Evolutionary conservation across 2,113 vertebrate genomes (phyloP).

Genomic region (Bos indicus): DNA sequence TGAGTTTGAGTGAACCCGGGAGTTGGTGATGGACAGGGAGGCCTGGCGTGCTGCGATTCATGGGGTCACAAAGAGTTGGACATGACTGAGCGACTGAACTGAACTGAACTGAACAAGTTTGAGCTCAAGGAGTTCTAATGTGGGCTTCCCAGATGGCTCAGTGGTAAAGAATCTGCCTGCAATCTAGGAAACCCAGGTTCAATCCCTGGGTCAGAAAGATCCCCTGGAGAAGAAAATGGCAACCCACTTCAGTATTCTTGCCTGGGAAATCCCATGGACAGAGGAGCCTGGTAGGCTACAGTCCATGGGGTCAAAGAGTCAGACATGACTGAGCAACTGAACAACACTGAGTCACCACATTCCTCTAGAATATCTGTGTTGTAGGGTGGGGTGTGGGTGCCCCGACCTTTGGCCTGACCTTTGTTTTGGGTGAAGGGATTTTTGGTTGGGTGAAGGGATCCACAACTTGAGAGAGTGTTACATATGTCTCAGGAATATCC

Average conservation of each 20-base stretch:
- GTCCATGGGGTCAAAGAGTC: neutral
- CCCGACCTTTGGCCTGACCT: neutral
- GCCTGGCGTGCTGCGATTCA: no score
- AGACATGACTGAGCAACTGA: neutral
- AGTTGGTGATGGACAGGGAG: no score
- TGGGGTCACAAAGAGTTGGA: no score
- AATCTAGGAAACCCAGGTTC: neutral
- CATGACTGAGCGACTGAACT: no score
- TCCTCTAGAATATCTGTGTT: neutral
- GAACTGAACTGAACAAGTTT: neutral
- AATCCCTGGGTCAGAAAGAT: neutral
- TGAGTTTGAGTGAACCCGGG: no score
- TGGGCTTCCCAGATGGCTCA: neutral
- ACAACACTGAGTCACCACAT: neutral
- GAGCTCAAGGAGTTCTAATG: neutral
- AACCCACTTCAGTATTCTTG: neutral
- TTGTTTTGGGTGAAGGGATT: neutral
- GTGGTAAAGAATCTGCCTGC: neutral
- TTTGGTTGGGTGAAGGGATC: neutral
- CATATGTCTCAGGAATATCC: neutral
- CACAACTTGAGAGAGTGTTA: neutral
- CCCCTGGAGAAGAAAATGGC: neutral
- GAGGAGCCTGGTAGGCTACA: neutral
- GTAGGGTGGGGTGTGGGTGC: neutral
- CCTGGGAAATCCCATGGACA: neutral